These are phyloP conservation scores for Ormyrus thymus DNA, from an alignment of 2,888 invertebrate species.

Conservation along the genomic window DNA sequence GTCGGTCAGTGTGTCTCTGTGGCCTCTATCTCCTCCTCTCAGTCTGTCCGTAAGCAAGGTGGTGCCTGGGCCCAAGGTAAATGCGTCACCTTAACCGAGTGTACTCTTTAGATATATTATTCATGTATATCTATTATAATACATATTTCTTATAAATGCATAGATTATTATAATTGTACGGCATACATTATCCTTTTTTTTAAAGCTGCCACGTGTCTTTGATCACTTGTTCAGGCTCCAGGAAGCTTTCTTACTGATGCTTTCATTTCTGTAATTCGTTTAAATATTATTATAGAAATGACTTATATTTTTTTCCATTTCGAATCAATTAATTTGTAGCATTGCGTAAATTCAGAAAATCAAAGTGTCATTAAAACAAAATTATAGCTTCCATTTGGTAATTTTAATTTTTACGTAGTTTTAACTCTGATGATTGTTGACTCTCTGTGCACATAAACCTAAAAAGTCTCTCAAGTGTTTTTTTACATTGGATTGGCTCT, in stretches of 20 bases:
- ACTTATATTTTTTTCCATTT: neutral
- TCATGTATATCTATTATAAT: conserved; percentile 64
- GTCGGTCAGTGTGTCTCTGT: conserved; percentile 69
- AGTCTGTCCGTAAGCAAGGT: conserved; percentile 74
- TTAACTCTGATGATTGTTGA: conserved; percentile 11
- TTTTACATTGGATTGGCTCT: conserved; percentile 18
- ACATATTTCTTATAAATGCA: conserved; percentile 36
- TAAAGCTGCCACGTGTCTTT: conserved; percentile 10
- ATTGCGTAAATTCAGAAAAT: conserved; percentile 46
- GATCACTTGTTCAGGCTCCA: conserved; percentile 5
- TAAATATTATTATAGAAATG: conserved; percentile 21
- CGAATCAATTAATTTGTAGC: conserved; percentile 7
- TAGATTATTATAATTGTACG: conserved; percentile 21
- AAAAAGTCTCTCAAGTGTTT: conserved; percentile 14
- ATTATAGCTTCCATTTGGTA: conserved; percentile 4
- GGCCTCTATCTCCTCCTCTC: conserved; percentile 59
- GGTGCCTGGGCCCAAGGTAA: conserved; percentile 76
- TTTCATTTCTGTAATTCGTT: conserved; percentile 27
- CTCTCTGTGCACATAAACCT: conserved; percentile 43
- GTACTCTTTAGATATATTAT: conserved; percentile 73
- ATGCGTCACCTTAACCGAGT: conserved; percentile 76
- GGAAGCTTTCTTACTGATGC: conserved; percentile 15
- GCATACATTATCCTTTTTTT: conserved; percentile 9
- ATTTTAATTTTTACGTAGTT: neutral
- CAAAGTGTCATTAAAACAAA: conserved; percentile 32